These are phyloP conservation scores for Pseudococcus jackbeardsleyi DNA, from an alignment of 2,888 invertebrate species.

Conservation along the genomic window DNA sequence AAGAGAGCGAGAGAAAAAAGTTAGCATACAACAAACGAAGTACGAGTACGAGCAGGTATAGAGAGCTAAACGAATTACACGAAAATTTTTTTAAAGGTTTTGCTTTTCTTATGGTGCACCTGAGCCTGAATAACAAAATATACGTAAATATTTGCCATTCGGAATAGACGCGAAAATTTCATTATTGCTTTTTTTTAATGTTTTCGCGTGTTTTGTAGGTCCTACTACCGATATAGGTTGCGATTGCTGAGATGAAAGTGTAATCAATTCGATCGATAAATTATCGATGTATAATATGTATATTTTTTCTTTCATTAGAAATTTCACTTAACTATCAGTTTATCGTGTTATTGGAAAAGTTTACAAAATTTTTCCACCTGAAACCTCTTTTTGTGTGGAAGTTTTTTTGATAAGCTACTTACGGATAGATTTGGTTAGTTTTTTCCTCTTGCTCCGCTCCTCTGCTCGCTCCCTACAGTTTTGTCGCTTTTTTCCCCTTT, in stretches of 20 bases:
- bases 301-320: neutral
- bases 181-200: conserved; percentile 21
- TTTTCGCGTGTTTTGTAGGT: neutral
- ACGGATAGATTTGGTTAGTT: conserved; percentile 19
- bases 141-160: conserved; percentile 5
- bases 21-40: conserved; percentile 22
- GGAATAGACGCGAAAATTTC: conserved; percentile 12
- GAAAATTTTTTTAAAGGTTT: neutral
- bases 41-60: neutral
- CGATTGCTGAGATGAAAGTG: neutral
- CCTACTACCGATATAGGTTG: neutral
- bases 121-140: neutral
- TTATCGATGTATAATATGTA: neutral
- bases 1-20: neutral
- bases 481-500: neutral
- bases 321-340: conserved; percentile 6
- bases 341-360: conserved; percentile 19
- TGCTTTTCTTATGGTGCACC: neutral
- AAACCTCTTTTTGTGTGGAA: conserved; percentile 22
- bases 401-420: conserved; percentile 28
- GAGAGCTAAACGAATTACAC: neutral
- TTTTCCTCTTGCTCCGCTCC: neutral
- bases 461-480: neutral
- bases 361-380: conserved; percentile 31
- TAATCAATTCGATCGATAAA: conserved; percentile 13